These are phyloP conservation scores for Acanthiza pusilla DNA, from an alignment of 2,797 vertebrate genomes.

Conservation along the genomic window DNA sequence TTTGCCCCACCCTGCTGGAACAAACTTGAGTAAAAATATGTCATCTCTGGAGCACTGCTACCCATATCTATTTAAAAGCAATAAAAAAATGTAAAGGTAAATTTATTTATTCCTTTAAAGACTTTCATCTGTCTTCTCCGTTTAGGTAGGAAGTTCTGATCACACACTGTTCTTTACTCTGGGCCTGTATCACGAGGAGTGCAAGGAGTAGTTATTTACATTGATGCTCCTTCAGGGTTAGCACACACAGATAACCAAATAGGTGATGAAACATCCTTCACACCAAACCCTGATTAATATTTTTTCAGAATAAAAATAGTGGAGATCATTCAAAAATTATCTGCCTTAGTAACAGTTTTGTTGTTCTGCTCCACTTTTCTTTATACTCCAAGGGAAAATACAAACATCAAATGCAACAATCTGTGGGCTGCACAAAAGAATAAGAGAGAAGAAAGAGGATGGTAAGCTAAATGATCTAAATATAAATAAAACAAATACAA, in stretches of 20 bases:
- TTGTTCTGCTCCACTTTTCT: neutral
- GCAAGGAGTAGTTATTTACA: neutral
- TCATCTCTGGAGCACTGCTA: neutral
- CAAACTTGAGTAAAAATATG: neutral
- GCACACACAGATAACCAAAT: neutral
- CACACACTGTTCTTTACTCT: neutral
- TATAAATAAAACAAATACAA: neutral
- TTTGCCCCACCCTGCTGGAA: neutral
- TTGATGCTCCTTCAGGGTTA: neutral
- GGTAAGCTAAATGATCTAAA: neutral
- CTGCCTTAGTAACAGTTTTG: neutral
- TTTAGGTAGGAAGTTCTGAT: neutral
- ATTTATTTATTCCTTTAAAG: neutral
- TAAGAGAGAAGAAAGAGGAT: neutral
- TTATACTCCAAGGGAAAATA: neutral
- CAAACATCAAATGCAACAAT: neutral
- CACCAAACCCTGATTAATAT: rapidly evolving
- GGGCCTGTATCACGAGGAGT: rapidly evolving
- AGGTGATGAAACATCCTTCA: neutral
- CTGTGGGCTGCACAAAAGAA: neutral
- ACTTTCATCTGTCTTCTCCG: neutral
- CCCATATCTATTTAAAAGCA: neutral
- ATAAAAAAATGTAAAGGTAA: neutral
- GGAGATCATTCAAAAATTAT: neutral
- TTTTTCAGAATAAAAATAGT: neutral